Base-by-base conservation (phyloP, 2,888 invertebrate genomes). In the Ectemnius cavifrons region DNA sequence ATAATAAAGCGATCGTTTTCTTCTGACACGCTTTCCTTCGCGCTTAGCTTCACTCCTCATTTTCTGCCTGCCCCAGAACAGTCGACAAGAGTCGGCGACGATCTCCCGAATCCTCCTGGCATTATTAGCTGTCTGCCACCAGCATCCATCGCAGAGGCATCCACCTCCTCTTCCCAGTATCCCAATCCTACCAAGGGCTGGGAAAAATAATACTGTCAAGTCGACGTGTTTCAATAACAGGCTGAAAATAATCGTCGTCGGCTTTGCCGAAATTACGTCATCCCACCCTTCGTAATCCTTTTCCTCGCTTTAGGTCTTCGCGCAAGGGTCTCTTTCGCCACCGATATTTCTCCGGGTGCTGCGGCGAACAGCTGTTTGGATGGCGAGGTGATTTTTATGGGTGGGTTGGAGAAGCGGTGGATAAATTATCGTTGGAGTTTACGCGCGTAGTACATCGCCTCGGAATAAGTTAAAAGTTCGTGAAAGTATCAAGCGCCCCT, bases 141-240 rank as follows among this genome's bases (percentile, higher is more conserved):
- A 14, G 58, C 52, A 52, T 16, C 52, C 52, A 52, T n/a, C n/a
- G 13, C 2, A 6, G 13, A 13, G 52, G 6, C 52, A 52, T 37
- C 37, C 8, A 37, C 8, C 37, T 11, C 37, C 2, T 23, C 23
- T 23, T 23, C 23, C 23, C 23, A 23, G 23, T 0, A 52, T 52
- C n/a, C 52, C 1, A 16, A 11, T 14, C 16, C 16, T 8, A 8
- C 37, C 8, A 6, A 8, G 37, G 8, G 6, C 13, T 16, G 61
- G 71, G 71, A 66, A 68, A 71, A 71, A 63, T 68, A 77, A 77
- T 77, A 65, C 72, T 65, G 57, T 59, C 20, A 16, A 14, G 52
- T 14, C 52, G 63, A 56, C 71, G 68, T 76, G 71, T 76, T 76
- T 77, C 66, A 77, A 76, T 76, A 77, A 77, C 72, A 72, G 63